Evolutionary conservation across 2,113 vertebrate species (phyloP).

Genomic region (Todiramphus saurophagus): DNA sequence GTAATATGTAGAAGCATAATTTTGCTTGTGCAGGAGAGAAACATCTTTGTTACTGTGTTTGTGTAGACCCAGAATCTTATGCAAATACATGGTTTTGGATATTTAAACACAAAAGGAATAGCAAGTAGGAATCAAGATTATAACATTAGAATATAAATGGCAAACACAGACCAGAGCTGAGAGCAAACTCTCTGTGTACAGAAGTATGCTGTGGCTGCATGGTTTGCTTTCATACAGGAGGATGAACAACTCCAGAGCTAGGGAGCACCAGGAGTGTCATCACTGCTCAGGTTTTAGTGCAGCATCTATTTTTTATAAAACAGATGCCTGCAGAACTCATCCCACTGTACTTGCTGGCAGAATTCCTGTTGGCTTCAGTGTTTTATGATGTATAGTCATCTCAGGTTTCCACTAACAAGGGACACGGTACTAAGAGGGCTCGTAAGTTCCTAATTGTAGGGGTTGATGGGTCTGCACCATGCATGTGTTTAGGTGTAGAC

Average conservation of each 20-base stretch:
- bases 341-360: background rate
- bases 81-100: background rate
- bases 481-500: background rate
- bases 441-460: background rate
- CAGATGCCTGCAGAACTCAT: background rate
- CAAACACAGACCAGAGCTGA: background rate
- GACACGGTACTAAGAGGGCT: background rate
- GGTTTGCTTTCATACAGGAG: background rate
- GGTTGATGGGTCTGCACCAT: background rate
- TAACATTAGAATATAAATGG: background rate
- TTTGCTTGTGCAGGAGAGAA: background rate
- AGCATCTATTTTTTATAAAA: background rate
- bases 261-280: background rate
- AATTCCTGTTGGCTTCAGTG: background rate
- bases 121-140: background rate
- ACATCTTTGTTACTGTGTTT: background rate
- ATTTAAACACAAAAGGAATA: background rate
- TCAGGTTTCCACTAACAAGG: background rate
- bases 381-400: background rate
- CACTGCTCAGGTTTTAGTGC: rapidly evolving
- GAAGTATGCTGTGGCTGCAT: rapidly evolving
- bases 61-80: background rate
- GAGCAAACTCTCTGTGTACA: background rate
- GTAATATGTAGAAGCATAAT: background rate
- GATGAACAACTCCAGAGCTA: rapidly evolving